Percentiles rank a stretch among this genome's conserved stretches.
These are phyloP conservation scores for Myotis yumanensis DNA, from an alignment of 2,113 vertebrate species.

Conservation along the genomic window DNA sequence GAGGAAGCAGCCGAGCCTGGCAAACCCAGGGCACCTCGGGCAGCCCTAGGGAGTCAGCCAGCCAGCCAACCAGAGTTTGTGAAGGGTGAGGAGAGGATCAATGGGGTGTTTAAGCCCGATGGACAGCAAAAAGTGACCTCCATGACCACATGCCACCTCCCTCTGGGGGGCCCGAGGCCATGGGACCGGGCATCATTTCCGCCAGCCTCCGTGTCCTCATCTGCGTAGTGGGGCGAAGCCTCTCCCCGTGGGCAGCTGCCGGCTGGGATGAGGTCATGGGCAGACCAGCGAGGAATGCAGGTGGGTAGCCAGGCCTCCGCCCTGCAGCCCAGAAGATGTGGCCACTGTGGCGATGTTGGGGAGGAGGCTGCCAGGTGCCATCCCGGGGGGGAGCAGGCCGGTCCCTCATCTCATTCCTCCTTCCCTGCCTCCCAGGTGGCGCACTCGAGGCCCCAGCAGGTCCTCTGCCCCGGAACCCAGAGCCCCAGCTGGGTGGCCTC, in stretches of 20 bases:
- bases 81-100: not conserved
- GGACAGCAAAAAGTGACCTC: not conserved
- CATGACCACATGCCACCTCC: not conserved
- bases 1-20: not conserved
- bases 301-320: slow-evolving; percentile 7
- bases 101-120: not conserved
- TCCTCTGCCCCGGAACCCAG: not conserved
- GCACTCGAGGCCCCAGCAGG: not conserved
- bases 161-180: no score
- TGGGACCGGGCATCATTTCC: not conserved
- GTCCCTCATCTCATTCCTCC: not conserved
- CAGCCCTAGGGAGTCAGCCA: not conserved
- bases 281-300: not conserved
- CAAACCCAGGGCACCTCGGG: not conserved
- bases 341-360: not conserved
- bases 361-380: not conserved
- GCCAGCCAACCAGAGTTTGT: not conserved
- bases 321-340: not conserved
- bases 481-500: not conserved
- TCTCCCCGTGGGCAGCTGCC: not conserved
- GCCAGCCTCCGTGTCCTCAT: not conserved
- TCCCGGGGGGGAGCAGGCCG: not conserved
- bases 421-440: not conserved
- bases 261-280: slow-evolving; percentile 42
- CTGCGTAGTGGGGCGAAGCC: not conserved